phyloP scores from a whole-genome alignment of 2,113 vertebrate species.

The Cochlearius cochlearius region DNA sequence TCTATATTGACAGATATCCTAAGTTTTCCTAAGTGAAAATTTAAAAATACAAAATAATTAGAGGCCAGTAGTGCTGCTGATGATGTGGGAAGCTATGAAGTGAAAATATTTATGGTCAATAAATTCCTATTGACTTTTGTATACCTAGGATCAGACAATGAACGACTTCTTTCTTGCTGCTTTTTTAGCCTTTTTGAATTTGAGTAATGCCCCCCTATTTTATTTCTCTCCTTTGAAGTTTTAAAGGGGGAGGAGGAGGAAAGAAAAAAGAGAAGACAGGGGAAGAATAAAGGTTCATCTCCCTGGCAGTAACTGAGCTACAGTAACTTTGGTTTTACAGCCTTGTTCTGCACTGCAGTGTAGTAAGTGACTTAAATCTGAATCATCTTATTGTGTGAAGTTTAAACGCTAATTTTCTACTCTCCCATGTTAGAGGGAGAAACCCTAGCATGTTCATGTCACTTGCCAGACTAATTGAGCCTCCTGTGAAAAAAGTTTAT shows the following conservation, averaged over 20 bases:
- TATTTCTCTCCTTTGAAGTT: background rate
- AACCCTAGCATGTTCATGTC: background rate
- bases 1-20: background rate
- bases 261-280: background rate
- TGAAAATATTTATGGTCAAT: background rate
- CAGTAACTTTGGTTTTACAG: background rate
- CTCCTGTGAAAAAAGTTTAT: background rate
- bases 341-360: background rate
- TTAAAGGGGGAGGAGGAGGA: background rate
- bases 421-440: background rate
- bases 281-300: background rate
- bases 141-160: background rate
- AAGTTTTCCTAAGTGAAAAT: background rate
- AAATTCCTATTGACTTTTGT: background rate
- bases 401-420: background rate
- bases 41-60: background rate
- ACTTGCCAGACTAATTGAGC: background rate
- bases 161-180: background rate
- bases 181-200: background rate
- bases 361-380: background rate
- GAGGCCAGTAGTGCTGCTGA: background rate
- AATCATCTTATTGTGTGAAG: rapidly evolving
- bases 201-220: background rate
- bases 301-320: background rate
- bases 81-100: background rate